Evolutionary conservation across 2,113 vertebrate genomes (phyloP).

Genomic region (Sapajus apella): DNA sequence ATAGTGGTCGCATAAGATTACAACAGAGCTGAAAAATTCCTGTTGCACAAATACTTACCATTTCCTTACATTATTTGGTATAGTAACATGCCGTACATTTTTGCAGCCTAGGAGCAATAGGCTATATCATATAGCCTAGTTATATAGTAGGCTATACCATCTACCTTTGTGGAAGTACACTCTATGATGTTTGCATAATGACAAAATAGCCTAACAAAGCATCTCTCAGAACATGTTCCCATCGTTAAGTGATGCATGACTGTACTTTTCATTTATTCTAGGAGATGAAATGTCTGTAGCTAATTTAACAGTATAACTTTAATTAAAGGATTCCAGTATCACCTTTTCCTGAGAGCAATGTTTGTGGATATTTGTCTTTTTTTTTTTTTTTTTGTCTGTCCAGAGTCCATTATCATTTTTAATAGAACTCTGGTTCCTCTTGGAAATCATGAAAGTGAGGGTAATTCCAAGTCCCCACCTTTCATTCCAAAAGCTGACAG

Average conservation of each 20-base stretch:
- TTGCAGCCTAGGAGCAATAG: not conserved
- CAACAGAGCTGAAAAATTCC: not conserved
- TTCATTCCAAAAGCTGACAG: not conserved
- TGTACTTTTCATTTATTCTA: not conserved
- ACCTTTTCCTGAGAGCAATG: not conserved
- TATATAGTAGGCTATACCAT: not conserved
- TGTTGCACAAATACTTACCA: not conserved
- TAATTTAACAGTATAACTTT: not conserved
- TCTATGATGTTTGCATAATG: not conserved
- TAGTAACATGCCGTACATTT: not conserved
- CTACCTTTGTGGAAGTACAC: not conserved
- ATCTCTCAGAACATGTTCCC: not conserved
- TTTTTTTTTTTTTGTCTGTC: not conserved
- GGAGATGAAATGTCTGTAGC: not conserved
- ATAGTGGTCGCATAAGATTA: not conserved
- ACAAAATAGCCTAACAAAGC: not conserved
- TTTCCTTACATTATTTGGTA: not conserved
- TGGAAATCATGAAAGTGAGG: not conserved
- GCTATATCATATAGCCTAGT: not conserved
- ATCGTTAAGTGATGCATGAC: not conserved
- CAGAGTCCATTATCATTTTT: not conserved
- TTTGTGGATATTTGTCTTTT: not conserved
- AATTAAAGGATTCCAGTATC: not conserved
- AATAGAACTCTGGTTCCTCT: not conserved
- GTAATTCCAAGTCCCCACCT: not conserved